Conservation (phyloP, 64 coral and sea anemone species). For the Montipora foliosa region DNA sequence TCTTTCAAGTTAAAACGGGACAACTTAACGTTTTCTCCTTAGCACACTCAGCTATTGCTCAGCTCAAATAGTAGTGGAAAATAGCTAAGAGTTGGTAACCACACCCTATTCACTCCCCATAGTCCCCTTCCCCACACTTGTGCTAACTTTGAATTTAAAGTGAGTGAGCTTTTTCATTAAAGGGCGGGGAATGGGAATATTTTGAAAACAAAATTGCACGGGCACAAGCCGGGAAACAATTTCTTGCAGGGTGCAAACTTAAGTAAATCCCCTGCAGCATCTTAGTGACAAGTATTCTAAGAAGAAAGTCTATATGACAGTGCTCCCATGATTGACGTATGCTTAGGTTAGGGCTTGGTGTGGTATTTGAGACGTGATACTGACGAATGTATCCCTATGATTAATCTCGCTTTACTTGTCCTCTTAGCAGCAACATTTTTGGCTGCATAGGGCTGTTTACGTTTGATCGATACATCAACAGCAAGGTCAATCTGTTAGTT, state of each 20-base stretch:
- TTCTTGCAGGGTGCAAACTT: conserved; percentile 7
- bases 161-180: not conserved
- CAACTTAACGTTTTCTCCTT: conserved; percentile 33
- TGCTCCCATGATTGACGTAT: not conserved
- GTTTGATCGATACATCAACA: conserved; percentile 46
- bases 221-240: conserved; percentile 1
- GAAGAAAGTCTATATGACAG: conserved; percentile 30
- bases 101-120: not conserved
- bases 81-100: not conserved
- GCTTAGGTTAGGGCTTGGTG: conserved; percentile 26
- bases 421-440: conserved; percentile 9
- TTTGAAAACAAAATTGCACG: not conserved
- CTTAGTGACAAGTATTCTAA: conserved; percentile 32
- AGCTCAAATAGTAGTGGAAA: conserved; percentile 22
- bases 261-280: conserved; percentile 12
- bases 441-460: conserved; percentile 45
- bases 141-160: conserved; percentile 2
- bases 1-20: conserved; percentile 19
- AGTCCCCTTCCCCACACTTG: not conserved
- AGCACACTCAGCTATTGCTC: conserved; percentile 29
- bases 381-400: conserved; percentile 18
- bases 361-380: not conserved
- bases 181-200: conserved; percentile 18
- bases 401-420: conserved; percentile 36
- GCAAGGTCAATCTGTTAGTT: conserved; percentile 21